Evolutionary conservation across 1,140 invertebrate species (phyloP).

Genomic region (Cydia fagiglandana): DNA sequence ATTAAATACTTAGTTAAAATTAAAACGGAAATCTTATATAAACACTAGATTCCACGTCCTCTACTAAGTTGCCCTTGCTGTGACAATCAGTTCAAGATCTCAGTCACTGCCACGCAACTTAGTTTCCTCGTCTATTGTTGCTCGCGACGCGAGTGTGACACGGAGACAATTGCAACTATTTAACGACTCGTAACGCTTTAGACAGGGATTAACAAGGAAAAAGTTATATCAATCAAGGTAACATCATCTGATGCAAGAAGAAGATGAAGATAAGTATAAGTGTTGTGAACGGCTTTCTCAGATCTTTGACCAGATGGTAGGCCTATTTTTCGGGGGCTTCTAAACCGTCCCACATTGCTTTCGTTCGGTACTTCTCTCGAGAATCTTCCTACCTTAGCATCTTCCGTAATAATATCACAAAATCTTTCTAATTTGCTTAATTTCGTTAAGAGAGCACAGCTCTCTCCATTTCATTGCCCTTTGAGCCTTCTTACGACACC

Average conservation of each 20-base stretch:
- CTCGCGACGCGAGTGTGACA: background rate
- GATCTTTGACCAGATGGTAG: no score
- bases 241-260: background rate
- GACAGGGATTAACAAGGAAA: slow-evolving; percentile 7
- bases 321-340: no score
- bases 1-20: background rate
- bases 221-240: background rate
- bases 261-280: no score
- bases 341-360: no score
- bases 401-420: no score
- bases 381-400: no score
- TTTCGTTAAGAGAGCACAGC: no score
- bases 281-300: background rate
- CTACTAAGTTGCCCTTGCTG: background rate
- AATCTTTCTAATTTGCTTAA: no score
- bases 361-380: no score
- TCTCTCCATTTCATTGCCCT: no score
- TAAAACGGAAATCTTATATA: background rate
- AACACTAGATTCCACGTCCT: background rate
- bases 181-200: background rate
- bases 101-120: background rate
- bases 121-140: slow-evolving; percentile 6
- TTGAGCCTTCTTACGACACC: no score
- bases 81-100: slow-evolving; percentile 13
- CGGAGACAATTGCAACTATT: background rate